Base-by-base conservation (phyloP, 1,140 invertebrate species). In the Bombus ignitus region DNA sequence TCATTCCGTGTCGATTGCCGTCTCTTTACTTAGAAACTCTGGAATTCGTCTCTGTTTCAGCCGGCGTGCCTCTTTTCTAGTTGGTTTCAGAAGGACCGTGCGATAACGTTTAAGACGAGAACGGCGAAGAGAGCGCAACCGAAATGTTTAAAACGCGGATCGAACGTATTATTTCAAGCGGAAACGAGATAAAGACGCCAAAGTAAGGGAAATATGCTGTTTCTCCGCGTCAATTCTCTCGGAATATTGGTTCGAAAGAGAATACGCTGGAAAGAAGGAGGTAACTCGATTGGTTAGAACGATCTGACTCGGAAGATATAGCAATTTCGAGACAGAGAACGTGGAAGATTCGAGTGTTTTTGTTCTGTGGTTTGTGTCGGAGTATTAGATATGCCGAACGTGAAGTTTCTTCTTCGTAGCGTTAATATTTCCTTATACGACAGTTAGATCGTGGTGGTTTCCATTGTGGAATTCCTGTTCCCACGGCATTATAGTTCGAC, bases 231-330 rank as follows among this genome's bases (percentile, higher is more conserved):
- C 73, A 25, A 53, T 74, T 74, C 73, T 53, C 73, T 6, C n/a
- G 10, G 44, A 75, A 75, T 75, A 75, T 75, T 53, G 73, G 44
- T 44, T 35, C 18, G 13, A 25, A 57, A 28, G 57, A 15, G 28
- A 77, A 28, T 10, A 35, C 75, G 4, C 35, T 25, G 75, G 13
- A 13, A 44, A 65, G 32, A 15, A 42, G 0, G 5, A 15, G 42
- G 25, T 44, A 79, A 79, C 39, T 79, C 32, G 77, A 79, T 79
- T 66, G 62, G 59, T 79, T 79, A 44, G 62, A 32, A 18, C 28
- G 10, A 79, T 79, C 62, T 47, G 62, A 12, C n/a, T 79, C 39
- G 59, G n/a, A 18, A 22, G n/a, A 25, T 32, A 62, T 42, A 75
- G 22, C 44, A 53, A 59, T 59, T 76, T 59, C 74, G 74, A 28